Evolutionary conservation across 2,888 invertebrate genomes (phyloP), one percentile per base, ranked within the genome.

Genomic region (Agrilus cyanescens): DNA sequence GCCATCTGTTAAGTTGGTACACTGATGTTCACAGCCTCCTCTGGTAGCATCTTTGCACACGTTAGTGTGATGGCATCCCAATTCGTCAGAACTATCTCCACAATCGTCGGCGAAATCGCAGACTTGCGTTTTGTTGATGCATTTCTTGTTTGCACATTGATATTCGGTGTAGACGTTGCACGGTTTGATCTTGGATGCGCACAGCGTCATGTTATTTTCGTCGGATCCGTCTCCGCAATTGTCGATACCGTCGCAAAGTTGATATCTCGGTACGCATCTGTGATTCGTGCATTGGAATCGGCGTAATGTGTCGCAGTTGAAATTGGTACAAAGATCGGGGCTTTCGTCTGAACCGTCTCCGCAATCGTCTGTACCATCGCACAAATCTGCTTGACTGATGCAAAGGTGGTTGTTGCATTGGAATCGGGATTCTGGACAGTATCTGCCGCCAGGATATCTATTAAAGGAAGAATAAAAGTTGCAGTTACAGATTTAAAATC

Each of bases 211-310:
- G 66, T 93, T 91, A 66, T 93, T 93, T 67, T 96, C 95, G 66
- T 96, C 96, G 0, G 87, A 87, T 7, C 90, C 91, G 65, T 95
- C 94, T 31, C 89, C 88, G 65, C 95, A 96, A 65, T 95, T 90
- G 65, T 93, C 88, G 13, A 85, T 75, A 25, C 87, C 85, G 66
- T 96, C 94, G 65, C 96, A 96, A 7, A 89, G 75, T 58, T 88
- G 87, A 59, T 86, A 88, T 65, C 80, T 72, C 1, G 88, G 82
- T 44, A 90, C 86, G 57, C 90, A 90, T 51, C 86, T 80, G 52
- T 86, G 85, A 62, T 94, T 93, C 46, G 78, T 75, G 62, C 97
- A 97, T 59, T 89, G 88, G 82, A 88, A 93, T 50, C 88, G 73
- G 33, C 84, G 74, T 45, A 84, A 67, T 1, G 84, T 81, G 57